Percentiles rank a stretch among this genome's conserved stretches.
These are phyloP conservation scores for Silurus glanis DNA, from an alignment of 2,113 vertebrate species.

Conservation along the genomic window DNA sequence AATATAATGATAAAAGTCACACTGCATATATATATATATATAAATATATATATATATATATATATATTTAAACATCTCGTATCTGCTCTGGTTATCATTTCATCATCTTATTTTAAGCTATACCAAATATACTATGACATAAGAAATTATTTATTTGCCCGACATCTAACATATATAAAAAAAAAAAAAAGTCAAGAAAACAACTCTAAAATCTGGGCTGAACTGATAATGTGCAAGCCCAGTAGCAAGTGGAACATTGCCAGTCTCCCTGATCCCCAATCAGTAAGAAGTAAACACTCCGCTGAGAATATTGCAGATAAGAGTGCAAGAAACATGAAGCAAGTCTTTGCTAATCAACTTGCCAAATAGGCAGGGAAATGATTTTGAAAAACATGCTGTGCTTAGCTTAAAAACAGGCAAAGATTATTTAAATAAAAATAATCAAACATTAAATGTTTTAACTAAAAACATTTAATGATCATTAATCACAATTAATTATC, in stretches of 20 bases:
- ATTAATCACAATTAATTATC: neutral
- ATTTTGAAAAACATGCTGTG: constrained; percentile 30
- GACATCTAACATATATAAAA: constrained; percentile 2
- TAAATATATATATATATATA: neutral
- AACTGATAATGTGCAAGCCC: constrained; percentile 50
- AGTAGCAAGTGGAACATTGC: constrained; percentile 48
- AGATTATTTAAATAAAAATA: neutral
- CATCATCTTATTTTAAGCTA: neutral
- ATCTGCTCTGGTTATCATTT: neutral
- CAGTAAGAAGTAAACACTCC: constrained; percentile 49
- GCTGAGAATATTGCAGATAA: constrained; percentile 44
- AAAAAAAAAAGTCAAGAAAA: constrained; percentile 24
- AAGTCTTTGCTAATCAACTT: constrained; percentile 50
- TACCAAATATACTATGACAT: constrained; percentile 10
- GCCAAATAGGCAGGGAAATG: constrained; percentile 26
- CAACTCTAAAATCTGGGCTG: constrained; percentile 48
- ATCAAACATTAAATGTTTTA: neutral
- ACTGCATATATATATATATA: neutral
- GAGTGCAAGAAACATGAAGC: constrained; percentile 43
- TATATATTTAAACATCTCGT: neutral
- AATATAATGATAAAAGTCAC: no score
- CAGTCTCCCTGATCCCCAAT: constrained; percentile 45
- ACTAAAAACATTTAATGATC: neutral
- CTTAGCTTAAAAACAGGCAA: neutral
- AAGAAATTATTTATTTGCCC: constrained; percentile 24